Evolutionary conservation across 2,888 invertebrate genomes (phyloP), one percentile per base, ranked within the genome.

Genomic region (Agonopterix subpropinquella): DNA sequence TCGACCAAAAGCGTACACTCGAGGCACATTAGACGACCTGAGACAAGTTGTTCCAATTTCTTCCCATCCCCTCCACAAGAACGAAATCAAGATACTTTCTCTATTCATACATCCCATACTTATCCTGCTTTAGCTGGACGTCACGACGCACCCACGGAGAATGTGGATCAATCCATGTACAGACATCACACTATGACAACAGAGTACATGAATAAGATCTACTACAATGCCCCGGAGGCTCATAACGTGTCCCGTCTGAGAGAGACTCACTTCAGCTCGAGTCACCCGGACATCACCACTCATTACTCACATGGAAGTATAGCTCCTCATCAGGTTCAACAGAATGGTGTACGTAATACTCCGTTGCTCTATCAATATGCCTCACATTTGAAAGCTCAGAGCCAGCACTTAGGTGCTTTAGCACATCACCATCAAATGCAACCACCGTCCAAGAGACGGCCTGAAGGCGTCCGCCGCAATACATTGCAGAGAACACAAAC

Each of bases 181-280:
- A 70, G 86, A 53, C 88, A 87, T 47, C 87, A 88, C 49, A 87
- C 85, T 0, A 72, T 88, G 70, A 83, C 83, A 43, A 80, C 76
- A 43, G 89, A 89, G 55, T 88, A 87, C 58, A 79, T 81, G 65
- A 85, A 85, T 58, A 85, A 86, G 61, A 73, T 87, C 3, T 86
- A 88, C 55, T 82, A 81, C 45, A 78, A 77, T 61, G 61, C 71
- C 49, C 75, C 77, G 11, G 88, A 87, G 49, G 73, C 81, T 41
- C 81, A 83, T 47, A 81, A 76, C 69, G 84, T 83, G 9, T 77
- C 87, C 15, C 69, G 86, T 8, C 61, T 86, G 55, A 62, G 84
- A 54, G 89, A 89, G 60, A 87, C 88, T 8, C 89, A 89, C 56
- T 89, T 89, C 54, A 89, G 89, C 57, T 87, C 88, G 4, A 89